Base-by-base conservation (phyloP, 2,797 vertebrate genomes). In the Buphagus erythrorhynchus region DNA sequence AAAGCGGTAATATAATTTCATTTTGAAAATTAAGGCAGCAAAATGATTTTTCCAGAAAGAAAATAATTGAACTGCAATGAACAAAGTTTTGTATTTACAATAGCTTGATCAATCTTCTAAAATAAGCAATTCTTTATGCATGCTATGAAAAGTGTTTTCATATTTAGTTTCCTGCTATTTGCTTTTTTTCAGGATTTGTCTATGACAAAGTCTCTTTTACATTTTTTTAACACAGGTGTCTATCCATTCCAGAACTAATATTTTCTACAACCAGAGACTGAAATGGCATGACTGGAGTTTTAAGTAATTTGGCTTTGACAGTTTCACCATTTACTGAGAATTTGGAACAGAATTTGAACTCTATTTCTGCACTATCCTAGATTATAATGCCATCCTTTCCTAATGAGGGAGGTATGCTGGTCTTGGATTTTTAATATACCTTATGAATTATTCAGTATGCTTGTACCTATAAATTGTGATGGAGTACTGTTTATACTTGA, bases 381-480 rank as follows among this genome's bases (percentile, higher is more conserved):
- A 93, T 93, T 97, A 99, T 98, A 98, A 99, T 99, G 99, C 99
- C 99, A 97, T 99, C 99, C 95, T 98, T 99, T 98, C 99, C 99
- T 94, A 98, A 99, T 95, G 99, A 99, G 96, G 98, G 98, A 98
- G 99, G 99, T 99, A 98, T 98, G 99, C 92, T 86, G 48, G 13
- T 72, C 57, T 92, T 82, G 35, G 59, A 51, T 91, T 87, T 93
- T 93, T 81, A 79, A 66, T 80, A 52, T 63, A 55, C 7, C 31
- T 35, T 55, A 16, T 63, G 65, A 80, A 52, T 65, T 62, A n/a
- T 57, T 82, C 6, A 21, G 6, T 68, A 10, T 71, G 6, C 28
- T 77, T 66, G 42, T 83, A 51, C 33, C 17, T 61, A 38, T 83
- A 36, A 77, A 13, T 59, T 74, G 26, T 16, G 19, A 31, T 19